phyloP scores from a whole-genome alignment of 2,113 vertebrate genomes.

The Murina feae region DNA sequence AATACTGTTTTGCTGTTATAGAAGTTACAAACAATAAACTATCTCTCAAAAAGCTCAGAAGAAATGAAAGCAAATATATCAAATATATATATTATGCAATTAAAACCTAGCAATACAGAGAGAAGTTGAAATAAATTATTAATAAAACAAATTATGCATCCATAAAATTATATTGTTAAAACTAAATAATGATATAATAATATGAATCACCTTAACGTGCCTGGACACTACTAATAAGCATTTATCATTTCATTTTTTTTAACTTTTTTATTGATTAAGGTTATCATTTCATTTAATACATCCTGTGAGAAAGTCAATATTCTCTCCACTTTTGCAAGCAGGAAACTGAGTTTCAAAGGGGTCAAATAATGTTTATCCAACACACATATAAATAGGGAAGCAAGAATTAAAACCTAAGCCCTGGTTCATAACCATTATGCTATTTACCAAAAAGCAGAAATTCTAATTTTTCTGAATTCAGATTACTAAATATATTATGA shows the following conservation, averaged over 20 bases:
- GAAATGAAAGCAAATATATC: neutral
- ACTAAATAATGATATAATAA: neutral
- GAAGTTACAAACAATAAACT: neutral
- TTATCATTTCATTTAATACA: neutral
- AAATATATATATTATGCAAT: neutral
- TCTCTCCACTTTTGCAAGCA: neutral
- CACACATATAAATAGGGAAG: neutral
- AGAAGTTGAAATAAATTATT: conserved; percentile 5
- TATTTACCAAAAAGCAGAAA: neutral
- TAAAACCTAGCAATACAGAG: neutral
- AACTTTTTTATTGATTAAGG: too few relatives aligned
- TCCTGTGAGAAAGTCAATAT: neutral
- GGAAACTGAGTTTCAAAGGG: neutral
- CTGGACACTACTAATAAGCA: neutral
- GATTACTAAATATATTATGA: neutral
- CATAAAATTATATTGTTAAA: neutral
- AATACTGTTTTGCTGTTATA: neutral
- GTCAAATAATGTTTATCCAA: neutral
- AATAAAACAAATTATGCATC: neutral
- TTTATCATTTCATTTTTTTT: neutral
- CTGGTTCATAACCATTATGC: neutral
- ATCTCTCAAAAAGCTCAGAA: neutral
- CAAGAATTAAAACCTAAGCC: conserved; percentile 7
- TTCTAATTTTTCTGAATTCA: conserved; percentile 25
- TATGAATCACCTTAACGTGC: neutral